Base-by-base conservation (phyloP, 2,113 vertebrate genomes). In the Larimichthys polyactis region DNA sequence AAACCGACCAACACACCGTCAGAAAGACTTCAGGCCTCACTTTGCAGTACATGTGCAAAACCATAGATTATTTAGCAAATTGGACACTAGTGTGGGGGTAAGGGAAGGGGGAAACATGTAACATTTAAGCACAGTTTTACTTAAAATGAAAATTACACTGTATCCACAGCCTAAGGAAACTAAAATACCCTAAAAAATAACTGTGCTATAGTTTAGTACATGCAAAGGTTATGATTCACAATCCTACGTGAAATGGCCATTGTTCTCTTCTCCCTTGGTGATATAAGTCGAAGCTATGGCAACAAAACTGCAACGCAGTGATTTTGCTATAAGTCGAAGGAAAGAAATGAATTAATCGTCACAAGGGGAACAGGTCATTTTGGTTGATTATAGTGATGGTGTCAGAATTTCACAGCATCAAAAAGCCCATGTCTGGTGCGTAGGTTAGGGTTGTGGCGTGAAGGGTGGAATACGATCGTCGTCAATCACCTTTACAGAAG, bases 11-110 rank as follows among this genome's bases (percentile, higher is more conserved):
- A 95, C 96, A 94, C 96, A 92, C 94, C 95, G 93, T 95, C 91
- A 92, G 73, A 89, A 88, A 87, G 92, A 89, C 88, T 77, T 95
- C 94, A 93, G 94, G 96, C 95, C 96, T 96, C 96, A 95, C 93
- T 96, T 96, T 94, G 96, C 95, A 96, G 95, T 96, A 97, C 95
- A 96, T 97, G 97, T 97, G 96, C 97, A 98, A 98, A 97, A 97
- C 95, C 92, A 93, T 96, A 95, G 94, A 97, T 96, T 95, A 96
- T 96, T 96, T 95, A 95, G 96, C 96, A 96, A 89, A 91, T 87
- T 94, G 96, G 96, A 97, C 96, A 97, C 96, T 96, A 97, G 95
- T 89, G 78, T 40, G 79, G 79, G 85, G 80, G 16, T 55, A 85
- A 88, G 83, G 89, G 78, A 77, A 76, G 40, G 80, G 78, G 89